phyloP scores from a whole-genome alignment of 2,888 invertebrate species.

The Corbicula japonica region DNA sequence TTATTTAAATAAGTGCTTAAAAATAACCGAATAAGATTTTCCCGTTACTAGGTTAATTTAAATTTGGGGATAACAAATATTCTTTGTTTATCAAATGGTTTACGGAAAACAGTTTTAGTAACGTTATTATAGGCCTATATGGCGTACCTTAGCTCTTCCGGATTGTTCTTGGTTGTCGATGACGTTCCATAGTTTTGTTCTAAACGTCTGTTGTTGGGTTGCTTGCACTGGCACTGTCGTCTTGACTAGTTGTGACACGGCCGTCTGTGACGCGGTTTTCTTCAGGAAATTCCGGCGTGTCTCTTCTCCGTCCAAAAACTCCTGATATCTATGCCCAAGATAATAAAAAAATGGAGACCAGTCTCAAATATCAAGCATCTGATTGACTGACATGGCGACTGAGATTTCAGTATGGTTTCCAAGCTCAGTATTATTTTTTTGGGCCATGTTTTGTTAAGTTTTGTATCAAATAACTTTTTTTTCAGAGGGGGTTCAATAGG shows the following conservation, averaged over 20 bases:
- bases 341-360: too few relatives aligned
- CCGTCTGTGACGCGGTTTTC: not conserved
- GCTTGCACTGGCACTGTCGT: too few relatives aligned
- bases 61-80: not conserved
- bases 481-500: too few relatives aligned
- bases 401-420: too few relatives aligned
- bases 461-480: not conserved
- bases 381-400: too few relatives aligned
- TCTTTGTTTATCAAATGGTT: not conserved
- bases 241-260: too few relatives aligned
- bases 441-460: not conserved
- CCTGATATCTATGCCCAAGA: conserved; percentile 21
- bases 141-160: conserved; percentile 37
- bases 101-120: not conserved
- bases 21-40: not conserved
- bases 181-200: conserved; percentile 48
- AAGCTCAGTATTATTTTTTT: too few relatives aligned
- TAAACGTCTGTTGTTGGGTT: too few relatives aligned
- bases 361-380: too few relatives aligned
- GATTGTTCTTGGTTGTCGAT: conserved; percentile 49
- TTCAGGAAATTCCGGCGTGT: conserved; percentile 21
- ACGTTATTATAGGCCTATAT: not conserved
- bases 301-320: conserved; percentile 35
- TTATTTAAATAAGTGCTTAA: not conserved
- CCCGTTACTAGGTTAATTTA: not conserved